Evolutionary conservation across 2,888 invertebrate species (phyloP), one percentile per base, ranked within the genome.

Genomic region (Tiliacea aurago): DNA sequence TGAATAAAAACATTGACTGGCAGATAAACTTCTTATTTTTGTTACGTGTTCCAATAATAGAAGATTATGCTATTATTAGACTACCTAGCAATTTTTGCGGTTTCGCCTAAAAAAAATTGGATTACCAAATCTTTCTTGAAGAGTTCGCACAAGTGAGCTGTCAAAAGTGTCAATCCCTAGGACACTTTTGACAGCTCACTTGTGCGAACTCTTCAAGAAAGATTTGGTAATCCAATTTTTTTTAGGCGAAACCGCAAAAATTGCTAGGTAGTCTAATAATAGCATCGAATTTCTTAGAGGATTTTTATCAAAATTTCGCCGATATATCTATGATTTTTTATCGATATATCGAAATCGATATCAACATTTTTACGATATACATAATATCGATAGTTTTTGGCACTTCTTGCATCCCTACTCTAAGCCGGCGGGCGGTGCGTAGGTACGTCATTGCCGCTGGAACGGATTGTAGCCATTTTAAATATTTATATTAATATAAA

Each of bases 1-100:
- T 43, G 43, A 49, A 66, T 49, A 70, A 77, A 80, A 80, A 80
- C 66, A 63, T 4, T 82, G 63, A 64, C 2, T 43, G 58, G 15
- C 45, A 49, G 58, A 43, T 37, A 15, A 33, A 67, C 56, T 65
- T 53, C 47, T 65, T 61, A 55, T 51, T 70, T 45, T 53, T 66
- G 23, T 58, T 55, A 63, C 62, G 53, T 63, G 53, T 70, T 51
- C 51, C 33, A 66, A 62, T 81, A 70, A 28, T 41, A 58, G 43
- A 70, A 49, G 9, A 47, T 51, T 33, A 43, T 61, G n/a, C 11
- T 55, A 15, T 41, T 65, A 63, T 63, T 64, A 10, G 20, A 43
- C 28, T 28, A 28, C 28, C 28, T 37, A 13, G 20, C 33, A 18
- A 45, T 45, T 55, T 55, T 55, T 65, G 64, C 3, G 47, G 72